Evolutionary conservation across 2,888 invertebrate species (phyloP), one percentile per base, ranked within the genome.

Genomic region (Nomada hirtipes): DNA sequence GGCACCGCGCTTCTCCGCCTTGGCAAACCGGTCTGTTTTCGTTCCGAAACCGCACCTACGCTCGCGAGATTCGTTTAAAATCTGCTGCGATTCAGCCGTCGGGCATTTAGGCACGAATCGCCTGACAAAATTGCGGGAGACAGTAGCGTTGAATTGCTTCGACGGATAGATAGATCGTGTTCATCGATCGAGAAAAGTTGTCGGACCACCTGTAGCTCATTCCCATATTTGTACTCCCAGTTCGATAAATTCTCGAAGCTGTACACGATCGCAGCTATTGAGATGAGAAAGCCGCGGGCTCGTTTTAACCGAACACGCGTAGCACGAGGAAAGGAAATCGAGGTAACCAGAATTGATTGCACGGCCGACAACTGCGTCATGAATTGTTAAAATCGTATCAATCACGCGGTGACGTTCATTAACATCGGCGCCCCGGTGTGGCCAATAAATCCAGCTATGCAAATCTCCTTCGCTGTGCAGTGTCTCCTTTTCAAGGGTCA

Each of bases 11-110:
- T 60, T 36, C 47, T 67, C 42, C 15, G n/a, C 52, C 55, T 57
- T 2, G 52, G 26, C 70, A 69, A 75, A 87, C 87, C 87, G 87
- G 87, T 87, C 82, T 75, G 86, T 87, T 88, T 87, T 86, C 73
- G 71, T 88, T 57, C 81, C 75, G 77, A 76, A 79, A 84, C 52
- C 87, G 70, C 55, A 55, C 87, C 87, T 84, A 88, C 87, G 85
- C 88, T 72, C 65, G 64, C 75, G 44, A 72, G 65, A 55, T 73
- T 78, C 79, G 74, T 53, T 84, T 76, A 53, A 61, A 79, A 64
- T 74, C 68, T 23, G 69, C 55, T 52, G 26, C 20, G 9, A 1
- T 11, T 23, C 26, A 4, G 23, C n/a, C 55, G 9, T 0, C 42
- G 15, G 3, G 23, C 23, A 23, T 53, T n/a, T 11, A 23, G 10